Evolutionary conservation across 30 jellyfish, hydroid and myxozoan genomes (phyloP).

Genomic region (Kudoa iwatai): DNA sequence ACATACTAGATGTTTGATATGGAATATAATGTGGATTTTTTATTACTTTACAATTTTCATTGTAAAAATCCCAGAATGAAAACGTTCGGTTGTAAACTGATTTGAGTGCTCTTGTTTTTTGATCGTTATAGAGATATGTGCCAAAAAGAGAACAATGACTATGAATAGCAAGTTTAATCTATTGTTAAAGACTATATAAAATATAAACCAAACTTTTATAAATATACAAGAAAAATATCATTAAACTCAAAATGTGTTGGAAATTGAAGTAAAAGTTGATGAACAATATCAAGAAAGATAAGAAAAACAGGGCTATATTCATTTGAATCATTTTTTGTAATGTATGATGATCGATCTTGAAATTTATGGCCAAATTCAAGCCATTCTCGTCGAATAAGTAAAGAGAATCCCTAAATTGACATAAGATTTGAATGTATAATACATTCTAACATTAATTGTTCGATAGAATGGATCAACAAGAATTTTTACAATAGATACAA

Average conservation of each 20-base stretch:
- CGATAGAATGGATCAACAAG: slow-evolving; percentile 50
- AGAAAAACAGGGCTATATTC: slow-evolving; percentile 59
- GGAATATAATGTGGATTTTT: too few species aligned
- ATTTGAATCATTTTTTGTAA: slow-evolving; percentile 13
- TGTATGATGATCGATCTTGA: slow-evolving; percentile 49
- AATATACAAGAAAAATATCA: slow-evolving; percentile 23
- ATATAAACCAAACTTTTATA: too few species aligned
- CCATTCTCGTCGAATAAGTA: slow-evolving; percentile 66
- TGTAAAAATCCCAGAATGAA: too few species aligned
- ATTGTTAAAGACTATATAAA: too few species aligned
- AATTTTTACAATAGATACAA: slow-evolving; percentile 25
- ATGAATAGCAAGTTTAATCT: too few species aligned
- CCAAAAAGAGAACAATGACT: too few species aligned
- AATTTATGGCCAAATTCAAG: slow-evolving; percentile 56
- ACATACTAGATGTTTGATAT: too few species aligned
- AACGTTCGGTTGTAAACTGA: too few species aligned
- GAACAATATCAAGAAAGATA: slow-evolving; percentile 47
- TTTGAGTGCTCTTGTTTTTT: too few species aligned
- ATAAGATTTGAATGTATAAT: neutral
- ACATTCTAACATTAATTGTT: slow-evolving; percentile 16
- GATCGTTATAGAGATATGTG: too few species aligned
- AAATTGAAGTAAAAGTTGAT: slow-evolving; percentile 23
- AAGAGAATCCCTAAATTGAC: slow-evolving; percentile 22
- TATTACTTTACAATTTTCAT: too few species aligned
- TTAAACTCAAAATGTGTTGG: slow-evolving; percentile 62